These are phyloP conservation scores for Hyles vespertilio DNA, from an alignment of 1,140 invertebrate species.

Conservation along the genomic window DNA sequence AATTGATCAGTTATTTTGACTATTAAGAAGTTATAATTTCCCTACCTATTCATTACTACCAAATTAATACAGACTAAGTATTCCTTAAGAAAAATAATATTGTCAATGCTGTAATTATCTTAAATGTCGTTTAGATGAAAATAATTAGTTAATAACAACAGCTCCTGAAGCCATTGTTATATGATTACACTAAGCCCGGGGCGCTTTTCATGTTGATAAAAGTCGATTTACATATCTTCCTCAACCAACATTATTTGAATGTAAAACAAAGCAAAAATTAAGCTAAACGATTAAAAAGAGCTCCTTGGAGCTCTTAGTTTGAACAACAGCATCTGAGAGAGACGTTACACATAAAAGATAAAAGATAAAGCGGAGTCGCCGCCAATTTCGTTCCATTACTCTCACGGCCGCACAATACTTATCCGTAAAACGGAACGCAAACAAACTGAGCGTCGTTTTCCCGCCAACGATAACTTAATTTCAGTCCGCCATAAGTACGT, in stretches of 20 bases:
- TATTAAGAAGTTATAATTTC: too few species aligned
- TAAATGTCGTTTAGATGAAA: too few species aligned
- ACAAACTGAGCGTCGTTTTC: constrained; percentile 71
- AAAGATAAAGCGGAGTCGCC: constrained; percentile 66
- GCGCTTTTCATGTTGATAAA: constrained; percentile 9
- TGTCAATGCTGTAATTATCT: too few species aligned
- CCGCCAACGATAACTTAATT: constrained; percentile 74
- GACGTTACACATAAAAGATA: constrained; percentile 46
- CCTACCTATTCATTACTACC: too few species aligned
- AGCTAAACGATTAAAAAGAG: constrained; percentile 67
- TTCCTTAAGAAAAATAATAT: too few species aligned
- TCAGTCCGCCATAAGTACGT: constrained; percentile 75
- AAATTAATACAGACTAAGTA: too few species aligned
- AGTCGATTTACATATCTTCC: constrained; percentile 22
- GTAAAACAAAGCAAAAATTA: constrained; percentile 59
- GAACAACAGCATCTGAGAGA: constrained; percentile 63
- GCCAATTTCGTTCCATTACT: constrained; percentile 72
- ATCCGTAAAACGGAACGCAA: constrained; percentile 72
- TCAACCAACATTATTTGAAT: constrained; percentile 33
- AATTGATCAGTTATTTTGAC: too few species aligned
- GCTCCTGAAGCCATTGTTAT: too few species aligned
- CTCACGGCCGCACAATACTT: constrained; percentile 57
- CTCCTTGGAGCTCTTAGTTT: constrained; percentile 43
- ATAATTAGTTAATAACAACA: not conserved
- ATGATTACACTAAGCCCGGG: too few species aligned